These are phyloP conservation scores for Kryphioiulus occultus DNA, from an alignment of 2,888 invertebrate species.

Conservation along the genomic window DNA sequence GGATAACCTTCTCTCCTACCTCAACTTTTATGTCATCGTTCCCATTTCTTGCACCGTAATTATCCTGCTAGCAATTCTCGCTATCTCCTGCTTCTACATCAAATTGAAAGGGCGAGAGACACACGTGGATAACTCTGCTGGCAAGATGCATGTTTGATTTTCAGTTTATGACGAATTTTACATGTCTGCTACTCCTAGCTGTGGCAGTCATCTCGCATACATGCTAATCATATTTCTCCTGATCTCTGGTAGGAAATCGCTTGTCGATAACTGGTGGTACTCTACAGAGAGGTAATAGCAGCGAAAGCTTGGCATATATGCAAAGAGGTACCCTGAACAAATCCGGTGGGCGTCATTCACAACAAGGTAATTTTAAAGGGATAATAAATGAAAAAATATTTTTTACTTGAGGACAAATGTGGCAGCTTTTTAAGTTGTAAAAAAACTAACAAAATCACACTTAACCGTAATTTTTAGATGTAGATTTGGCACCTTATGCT, in stretches of 20 bases:
- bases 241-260: constrained; percentile 8
- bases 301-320: constrained; percentile 50
- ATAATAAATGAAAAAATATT: no score
- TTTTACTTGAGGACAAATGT: no score
- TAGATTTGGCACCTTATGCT: constrained; percentile 49
- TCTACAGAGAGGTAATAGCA: constrained; percentile 31
- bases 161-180: no score
- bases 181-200: no score
- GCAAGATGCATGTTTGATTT: neutral
- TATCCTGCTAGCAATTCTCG: constrained; percentile 48
- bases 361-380: constrained; percentile 15
- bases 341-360: neutral
- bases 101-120: constrained; percentile 46
- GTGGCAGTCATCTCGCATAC: neutral
- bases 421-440: no score
- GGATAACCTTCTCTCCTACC: constrained; percentile 44
- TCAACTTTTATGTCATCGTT: constrained; percentile 48
- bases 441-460: no score
- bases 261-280: neutral
- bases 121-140: neutral
- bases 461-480: constrained; percentile 39
- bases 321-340: constrained; percentile 42
- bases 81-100: constrained; percentile 48
- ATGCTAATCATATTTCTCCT: no score
- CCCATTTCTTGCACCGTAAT: constrained; percentile 45